Base-by-base conservation (phyloP, 2,797 vertebrate species). In the Craterocephalus amniculus region DNA sequence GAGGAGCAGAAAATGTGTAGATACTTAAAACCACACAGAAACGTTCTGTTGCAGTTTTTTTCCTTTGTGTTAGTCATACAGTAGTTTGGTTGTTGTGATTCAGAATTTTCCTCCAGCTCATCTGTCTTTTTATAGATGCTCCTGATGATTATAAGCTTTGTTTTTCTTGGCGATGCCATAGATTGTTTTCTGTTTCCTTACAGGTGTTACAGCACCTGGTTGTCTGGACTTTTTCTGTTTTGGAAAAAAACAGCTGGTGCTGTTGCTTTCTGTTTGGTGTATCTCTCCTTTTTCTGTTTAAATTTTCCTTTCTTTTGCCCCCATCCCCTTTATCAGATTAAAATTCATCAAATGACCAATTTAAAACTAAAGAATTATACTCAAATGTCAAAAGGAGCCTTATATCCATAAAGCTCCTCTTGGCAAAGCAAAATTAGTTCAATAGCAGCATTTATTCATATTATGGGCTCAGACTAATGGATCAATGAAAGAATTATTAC, bases 1-100 rank as follows among this genome's bases (percentile, higher is more conserved):
- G 20, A 66, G 11, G 52, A 62, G 38, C 54, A 29, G 14, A 55
- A 67, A 45, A 66, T 69, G 56, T 49, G 56, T 26, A 61, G 24
- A 24, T 7, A 10, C 6, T 11, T 26, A 26, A 24, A 52, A 52
- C 24, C 4, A 52, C 24, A 52, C 2, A 1, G 45, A 48, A 48
- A 48, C 22, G n/a, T 22, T 48, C 20, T n/a, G 43, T 45, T 45
- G 9, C 2, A 2, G 0, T 45, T 14, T 48, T 22, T 48, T 22
- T 48, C 45, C 20, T 48, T 22, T 48, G 20, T 48, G 20, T 22
- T 48, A 3, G n/a, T n/a, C n/a, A n/a, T n/a, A 1, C 22, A 1
- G 4, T 48, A 22, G 9, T 22, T 45, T 45, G 7, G 6, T 45
- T 45, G 18, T 45, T n/a, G 6, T n/a, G 43, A 45, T 20, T n/a